phyloP scores from a whole-genome alignment of 2,797 vertebrate genomes.

The Clarias laeviceps region DNA sequence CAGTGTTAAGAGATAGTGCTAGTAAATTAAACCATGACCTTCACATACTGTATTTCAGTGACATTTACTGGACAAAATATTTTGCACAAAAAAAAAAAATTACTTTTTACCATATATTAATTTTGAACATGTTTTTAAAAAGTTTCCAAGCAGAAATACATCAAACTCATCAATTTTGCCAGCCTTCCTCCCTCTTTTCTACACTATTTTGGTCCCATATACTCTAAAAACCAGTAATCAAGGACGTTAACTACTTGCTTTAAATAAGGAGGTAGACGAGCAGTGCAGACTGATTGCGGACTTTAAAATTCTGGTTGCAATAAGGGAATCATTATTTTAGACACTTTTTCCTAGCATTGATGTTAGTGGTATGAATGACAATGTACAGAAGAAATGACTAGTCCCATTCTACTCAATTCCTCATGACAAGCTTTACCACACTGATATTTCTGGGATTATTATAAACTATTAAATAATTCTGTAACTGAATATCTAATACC shows the following conservation, averaged over 20 bases:
- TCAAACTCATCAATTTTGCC: background rate
- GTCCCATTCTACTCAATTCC: background rate
- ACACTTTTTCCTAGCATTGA: background rate
- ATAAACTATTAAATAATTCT: background rate
- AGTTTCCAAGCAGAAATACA: background rate
- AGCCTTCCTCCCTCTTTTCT: background rate
- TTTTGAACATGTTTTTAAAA: background rate
- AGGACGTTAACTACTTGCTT: background rate
- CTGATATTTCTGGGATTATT: background rate
- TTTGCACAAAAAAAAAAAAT: background rate
- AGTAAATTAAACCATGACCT: constrained; percentile 5
- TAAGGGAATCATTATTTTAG: background rate
- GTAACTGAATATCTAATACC: background rate
- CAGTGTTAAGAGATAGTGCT: background rate
- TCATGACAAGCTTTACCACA: background rate
- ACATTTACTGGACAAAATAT: background rate
- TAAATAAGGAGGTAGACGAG: background rate
- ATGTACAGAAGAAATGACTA: background rate
- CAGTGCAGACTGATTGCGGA: background rate
- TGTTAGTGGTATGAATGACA: background rate
- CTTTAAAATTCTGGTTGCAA: background rate
- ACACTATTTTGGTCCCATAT: background rate
- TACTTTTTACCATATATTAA: background rate
- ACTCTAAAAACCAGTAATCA: background rate
- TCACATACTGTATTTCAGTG: background rate